Base-by-base conservation (phyloP, 2,888 invertebrate species). In the Drosophila koepferae region DNA sequence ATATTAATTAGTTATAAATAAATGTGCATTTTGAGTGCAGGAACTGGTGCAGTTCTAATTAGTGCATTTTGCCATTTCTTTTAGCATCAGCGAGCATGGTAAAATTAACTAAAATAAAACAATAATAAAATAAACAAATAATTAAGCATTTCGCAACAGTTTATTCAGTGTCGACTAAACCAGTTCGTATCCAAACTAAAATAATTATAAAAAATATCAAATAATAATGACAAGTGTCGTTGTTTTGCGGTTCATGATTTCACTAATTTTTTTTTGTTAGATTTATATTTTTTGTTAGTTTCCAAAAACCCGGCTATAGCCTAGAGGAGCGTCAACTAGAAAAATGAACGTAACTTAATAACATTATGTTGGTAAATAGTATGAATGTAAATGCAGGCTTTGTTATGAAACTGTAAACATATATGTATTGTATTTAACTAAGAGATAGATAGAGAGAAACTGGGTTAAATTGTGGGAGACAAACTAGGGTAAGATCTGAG, bases 11-110 rank as follows among this genome's bases (percentile, higher is more conserved):
- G 72, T 55, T 55, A 69, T 71, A 74, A 69, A 70, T 76, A 75
- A 66, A 75, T 72, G 82, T 81, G 81, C 90, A 77, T 86, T 74
- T 71, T 10, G 55, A 55, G 90, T 82, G 80, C 86, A 81, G 77
- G 64, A 90, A 90, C 88, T 75, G 67, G 86, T 86, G 90, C 90
- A 82, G 53, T 70, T 80, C 69, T 81, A 82, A 83, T 81, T 18
- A 81, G 89, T 88, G 88, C 82, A 63, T 34, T 68, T 51, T 54
- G 23, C 49, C 66, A 70, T 49, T 49, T 65, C 41, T 55, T 40
- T 62, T 54, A 41, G 48, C 55, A 64, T 48, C 40, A 49, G 59
- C 81, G 65, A 78, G 77, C 78, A 77, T 81, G 77, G 63, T 54
- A 46, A 48, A 63, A 31, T 8, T 16, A 12, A 65, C 31, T 23